These are phyloP conservation scores for Ferdinandea cuprea DNA, from an alignment of 2,888 invertebrate genomes.

Conservation along the genomic window DNA sequence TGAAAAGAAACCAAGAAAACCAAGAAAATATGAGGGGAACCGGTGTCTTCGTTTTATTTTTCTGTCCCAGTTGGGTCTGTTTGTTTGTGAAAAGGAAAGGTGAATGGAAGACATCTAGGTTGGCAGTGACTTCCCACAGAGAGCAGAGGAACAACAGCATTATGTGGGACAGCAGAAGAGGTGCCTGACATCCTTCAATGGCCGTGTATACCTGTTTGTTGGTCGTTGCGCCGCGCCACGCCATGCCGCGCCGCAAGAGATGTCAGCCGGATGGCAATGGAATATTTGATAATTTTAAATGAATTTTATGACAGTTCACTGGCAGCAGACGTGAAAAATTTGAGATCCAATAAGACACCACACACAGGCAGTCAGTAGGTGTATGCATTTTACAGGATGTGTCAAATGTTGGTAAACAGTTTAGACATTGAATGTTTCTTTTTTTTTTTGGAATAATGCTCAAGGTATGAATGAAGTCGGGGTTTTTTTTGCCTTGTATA, in stretches of 20 bases:
- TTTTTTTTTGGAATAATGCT: background rate
- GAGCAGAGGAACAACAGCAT: constrained; percentile 40
- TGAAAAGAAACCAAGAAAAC: constrained; percentile 7
- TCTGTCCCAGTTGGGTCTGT: constrained; percentile 31
- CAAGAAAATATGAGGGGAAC: constrained; percentile 14
- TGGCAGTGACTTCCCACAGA: constrained; percentile 40
- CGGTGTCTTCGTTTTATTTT: constrained; percentile 4
- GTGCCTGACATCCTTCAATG: constrained; percentile 70
- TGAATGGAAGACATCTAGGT: constrained; percentile 25
- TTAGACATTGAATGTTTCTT: background rate
- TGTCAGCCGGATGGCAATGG: constrained; percentile 68
- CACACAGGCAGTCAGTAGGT: background rate
- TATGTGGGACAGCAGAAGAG: constrained; percentile 57
- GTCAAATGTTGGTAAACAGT: constrained; percentile 36
- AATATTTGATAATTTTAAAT: constrained; percentile 74
- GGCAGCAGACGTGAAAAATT: constrained; percentile 68
- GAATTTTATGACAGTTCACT: constrained; percentile 72
- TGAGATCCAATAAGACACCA: constrained; percentile 64
- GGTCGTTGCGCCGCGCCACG: too few species aligned
- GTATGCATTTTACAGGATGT: constrained; percentile 24
- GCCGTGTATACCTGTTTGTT: constrained; percentile 65
- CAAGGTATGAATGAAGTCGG: too few species aligned
- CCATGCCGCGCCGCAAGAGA: constrained; percentile 52
- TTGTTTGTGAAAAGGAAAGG: constrained; percentile 39
- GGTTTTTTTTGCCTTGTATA: too few species aligned